Base-by-base conservation (phyloP, 2,113 vertebrate species). In the Gadus chalcogrammus region DNA sequence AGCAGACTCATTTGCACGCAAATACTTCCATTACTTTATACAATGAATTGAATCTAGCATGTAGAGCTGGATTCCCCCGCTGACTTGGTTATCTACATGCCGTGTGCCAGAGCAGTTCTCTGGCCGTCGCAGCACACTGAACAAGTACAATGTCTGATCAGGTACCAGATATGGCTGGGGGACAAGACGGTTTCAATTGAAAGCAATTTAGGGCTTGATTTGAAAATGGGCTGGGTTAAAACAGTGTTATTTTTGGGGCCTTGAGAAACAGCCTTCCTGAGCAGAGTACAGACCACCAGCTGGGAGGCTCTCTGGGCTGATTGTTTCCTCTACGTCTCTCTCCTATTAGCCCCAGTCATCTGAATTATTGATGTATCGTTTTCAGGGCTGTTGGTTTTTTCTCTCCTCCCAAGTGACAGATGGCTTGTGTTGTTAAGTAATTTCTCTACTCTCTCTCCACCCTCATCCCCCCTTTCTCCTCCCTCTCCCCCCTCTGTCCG, bases 291-390 rank as follows among this genome's bases (percentile, higher is more conserved):
- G 55, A 0, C 11, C 42, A 48, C 8, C 2, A 48, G 1, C 42
- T 48, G 42, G 8, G 69, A 74, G 66, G 81, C 77, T 85, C 83
- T 81, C 84, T 81, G 71, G 53, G 71, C 70, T 82, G 78, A 86
- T 88, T 87, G 3, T 58, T 58, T 90, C 87, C 85, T 76, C 82
- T 84, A 48, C 8, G 42, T 48, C 42, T 85, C 78, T 77, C n/a
- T 65, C 87, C 85, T 83, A 88, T 90, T 88, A 88, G 79, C 78
- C 59, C 22, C 81, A 77, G 79, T 88, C 80, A 76, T 88, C 81
- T 87, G 83, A 90, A 90, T 88, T 87, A 90, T 88, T 86, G 83
- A 88, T 87, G 84, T 79, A 27, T 65, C 38, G 13, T 71, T 83
- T 82, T 86, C 84, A 80, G 64, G 72, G n/a, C 55, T 7, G 15